Evolutionary conservation across 2,888 invertebrate genomes (phyloP).

Genomic region (Tholera decimalis): DNA sequence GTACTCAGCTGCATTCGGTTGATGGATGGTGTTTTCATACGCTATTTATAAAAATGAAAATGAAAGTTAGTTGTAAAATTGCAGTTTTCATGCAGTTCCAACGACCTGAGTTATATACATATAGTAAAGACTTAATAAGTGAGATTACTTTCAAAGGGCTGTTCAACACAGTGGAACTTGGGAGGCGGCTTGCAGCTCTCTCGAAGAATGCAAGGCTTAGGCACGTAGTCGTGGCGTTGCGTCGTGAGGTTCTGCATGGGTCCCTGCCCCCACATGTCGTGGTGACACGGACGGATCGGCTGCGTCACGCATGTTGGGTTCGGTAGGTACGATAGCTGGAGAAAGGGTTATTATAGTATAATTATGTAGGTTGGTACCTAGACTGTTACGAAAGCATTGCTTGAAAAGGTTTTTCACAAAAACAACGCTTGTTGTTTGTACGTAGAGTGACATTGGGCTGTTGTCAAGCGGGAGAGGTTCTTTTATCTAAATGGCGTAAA

Average conservation of each 20-base stretch:
- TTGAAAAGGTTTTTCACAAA: no score
- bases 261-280: conserved; percentile 92
- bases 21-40: no score
- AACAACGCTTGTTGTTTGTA: no score
- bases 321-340: conserved; percentile 91
- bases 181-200: conserved; percentile 83
- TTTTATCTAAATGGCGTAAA: no score
- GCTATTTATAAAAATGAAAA: no score
- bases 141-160: conserved; percentile 83
- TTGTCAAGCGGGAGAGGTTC: no score
- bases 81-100: neutral
- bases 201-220: conserved; percentile 91
- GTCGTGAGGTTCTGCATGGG: conserved; percentile 95
- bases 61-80: no score
- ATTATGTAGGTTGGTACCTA: no score
- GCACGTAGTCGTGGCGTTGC: conserved; percentile 94
- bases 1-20: no score
- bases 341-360: conserved; percentile 9
- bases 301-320: conserved; percentile 91
- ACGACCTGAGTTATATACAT: neutral
- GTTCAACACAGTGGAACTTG: conserved; percentile 81
- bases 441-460: no score
- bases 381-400: no score
- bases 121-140: no score
- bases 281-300: conserved; percentile 92